Base-by-base conservation (phyloP, 2,888 invertebrate species). In the Tinea pellionella region DNA sequence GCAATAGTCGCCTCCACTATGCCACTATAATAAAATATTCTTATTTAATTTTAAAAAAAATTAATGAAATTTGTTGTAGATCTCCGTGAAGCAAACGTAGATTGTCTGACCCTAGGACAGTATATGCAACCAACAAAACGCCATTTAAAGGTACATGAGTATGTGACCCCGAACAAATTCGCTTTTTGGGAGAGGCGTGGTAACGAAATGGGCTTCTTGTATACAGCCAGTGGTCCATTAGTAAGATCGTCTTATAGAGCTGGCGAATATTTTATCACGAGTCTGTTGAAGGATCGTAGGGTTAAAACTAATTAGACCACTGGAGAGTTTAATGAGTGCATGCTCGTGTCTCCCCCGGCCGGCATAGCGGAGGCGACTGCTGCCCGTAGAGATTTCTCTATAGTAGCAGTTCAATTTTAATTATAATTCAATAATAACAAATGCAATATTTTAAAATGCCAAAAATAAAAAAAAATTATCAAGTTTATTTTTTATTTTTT, bases 81-180 rank as follows among this genome's bases (percentile, higher is more conserved):
- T 86, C 87, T 98, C 56, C 90, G 94, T 61, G 80, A 84, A 24
- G 91, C 89, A 0, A 94, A 93, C 37, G 99, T 99, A 0, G 99
- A 99, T 79, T 98, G 98, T 74, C 79, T 99, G 0, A 99, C 99
- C 0, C 87, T 99, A 4, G 99, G 99, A 0, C 99, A 99, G 73
- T 99, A 99, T 81, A 99, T 99, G 98, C 99, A 99, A 77, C 99
- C 99, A 0, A 99, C 99, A 0, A 98, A 97, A 72, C 90, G 94
- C 8, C 99, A 99, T 78, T 88, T 99, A 24, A 96, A 95, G 86
- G 94, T 98, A 0, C 92, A 93, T 51, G 99, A 99, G 77, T 99
- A 99, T 84, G 96, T 99, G 0, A 98, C 97, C 0, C 99, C 99
- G 0, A 94, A 94, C 63, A 97, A 96, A 80, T 99, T 95, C 76